A percentile compares a stretch with the other conserved stretches of the same genome.
Conservation (phyloP, 2,797 vertebrate species). For the Pteropus rufus region DNA sequence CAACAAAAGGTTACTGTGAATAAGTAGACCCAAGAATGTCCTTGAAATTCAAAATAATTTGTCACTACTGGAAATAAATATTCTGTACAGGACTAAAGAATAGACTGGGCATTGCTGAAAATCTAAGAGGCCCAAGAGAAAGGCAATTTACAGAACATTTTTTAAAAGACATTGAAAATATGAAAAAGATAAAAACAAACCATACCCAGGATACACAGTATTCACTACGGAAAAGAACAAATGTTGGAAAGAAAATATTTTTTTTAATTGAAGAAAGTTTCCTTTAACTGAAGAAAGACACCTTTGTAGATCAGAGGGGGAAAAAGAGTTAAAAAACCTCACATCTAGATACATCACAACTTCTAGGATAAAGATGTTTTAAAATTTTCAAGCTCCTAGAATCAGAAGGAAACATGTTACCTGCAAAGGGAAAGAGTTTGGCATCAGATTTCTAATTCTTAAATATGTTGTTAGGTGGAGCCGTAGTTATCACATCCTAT, state of each 20-base stretch:
- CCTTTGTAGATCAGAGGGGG: background rate
- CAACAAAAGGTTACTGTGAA: background rate
- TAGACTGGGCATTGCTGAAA: background rate
- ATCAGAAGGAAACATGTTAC: background rate
- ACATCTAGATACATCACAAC: background rate
- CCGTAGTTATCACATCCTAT: background rate
- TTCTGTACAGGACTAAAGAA: background rate
- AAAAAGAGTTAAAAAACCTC: background rate
- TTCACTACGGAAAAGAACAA: background rate
- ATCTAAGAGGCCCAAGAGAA: background rate
- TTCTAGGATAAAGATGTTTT: background rate
- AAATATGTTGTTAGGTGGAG: background rate
- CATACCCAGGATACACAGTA: background rate
- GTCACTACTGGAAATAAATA: background rate
- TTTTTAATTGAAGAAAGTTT: background rate
- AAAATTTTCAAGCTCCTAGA: background rate
- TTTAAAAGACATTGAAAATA: background rate
- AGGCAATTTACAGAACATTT: background rate
- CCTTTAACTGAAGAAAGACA: background rate
- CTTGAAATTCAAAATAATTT: background rate
- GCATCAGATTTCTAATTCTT: background rate
- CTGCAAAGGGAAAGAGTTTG: background rate
- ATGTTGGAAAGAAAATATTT: background rate
- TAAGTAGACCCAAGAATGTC: background rate
- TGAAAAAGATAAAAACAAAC: background rate